These are phyloP conservation scores for Grallaria varia DNA, from an alignment of 2,113 vertebrate species.

Conservation along the genomic window DNA sequence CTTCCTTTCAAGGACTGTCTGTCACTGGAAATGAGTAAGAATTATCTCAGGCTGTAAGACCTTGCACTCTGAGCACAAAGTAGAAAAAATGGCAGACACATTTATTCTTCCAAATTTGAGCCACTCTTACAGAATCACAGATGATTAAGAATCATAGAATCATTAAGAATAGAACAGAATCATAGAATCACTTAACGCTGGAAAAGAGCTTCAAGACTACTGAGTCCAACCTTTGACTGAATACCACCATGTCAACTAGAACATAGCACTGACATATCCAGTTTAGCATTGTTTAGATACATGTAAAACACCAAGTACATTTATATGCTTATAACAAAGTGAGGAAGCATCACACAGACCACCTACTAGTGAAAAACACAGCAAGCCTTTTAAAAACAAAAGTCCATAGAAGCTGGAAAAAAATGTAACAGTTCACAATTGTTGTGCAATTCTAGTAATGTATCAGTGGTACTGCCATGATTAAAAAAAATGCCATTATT, in stretches of 20 bases:
- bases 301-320: neutral
- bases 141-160: neutral
- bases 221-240: neutral
- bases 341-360: neutral
- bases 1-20: neutral
- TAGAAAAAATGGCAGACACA: neutral
- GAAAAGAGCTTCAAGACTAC: neutral
- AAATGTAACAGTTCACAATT: neutral
- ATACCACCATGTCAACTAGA: neutral
- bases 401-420: neutral
- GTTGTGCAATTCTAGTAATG: neutral
- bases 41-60: neutral
- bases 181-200: neutral
- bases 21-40: neutral
- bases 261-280: neutral
- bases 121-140: neutral
- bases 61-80: neutral
- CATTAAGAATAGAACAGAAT: neutral
- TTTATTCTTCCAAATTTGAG: neutral
- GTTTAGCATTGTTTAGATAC: neutral
- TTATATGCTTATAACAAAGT: neutral
- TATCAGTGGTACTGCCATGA: neutral
- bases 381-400: neutral
- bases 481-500: neutral
- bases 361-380: neutral